Base-by-base conservation (phyloP, 2,888 invertebrate genomes). In the Chrysina gloriosa region DNA sequence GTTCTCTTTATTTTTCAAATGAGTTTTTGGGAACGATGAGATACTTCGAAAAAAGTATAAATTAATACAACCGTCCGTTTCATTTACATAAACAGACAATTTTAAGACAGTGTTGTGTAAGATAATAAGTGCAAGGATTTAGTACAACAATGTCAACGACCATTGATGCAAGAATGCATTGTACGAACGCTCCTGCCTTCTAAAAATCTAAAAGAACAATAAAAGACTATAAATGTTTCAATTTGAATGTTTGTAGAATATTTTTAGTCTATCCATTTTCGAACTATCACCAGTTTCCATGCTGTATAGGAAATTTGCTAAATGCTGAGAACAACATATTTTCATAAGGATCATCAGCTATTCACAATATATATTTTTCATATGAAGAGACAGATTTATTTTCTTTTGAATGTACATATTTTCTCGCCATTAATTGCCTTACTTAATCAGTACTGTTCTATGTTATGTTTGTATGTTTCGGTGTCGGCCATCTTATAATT, bases 181-280 rank as follows among this genome's bases (percentile, higher is more conserved):
- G 72, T 68, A 79, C 73, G 54, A 78, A 82, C 80, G 80, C 77
- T 81, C 81, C 82, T 82, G 82, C 81, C 81, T 82, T 69, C 67
- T 50, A 68, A 56, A 47, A 36, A 63, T 56, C 58, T 54, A 42
- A 68, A 52, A 29, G 27, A 64, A 68, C 45, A 68, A 54, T 48
- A 52, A 58, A 65, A 67, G 64, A 79, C 77, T 78, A 75, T 80
- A 75, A 75, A 80, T 80, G 80, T 80, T 79, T 71, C 70, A 76
- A 78, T 80, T 78, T 80, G 77, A 77, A 81, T 82, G 82, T 82
- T 80, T 81, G 81, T 77, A 67, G 65, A 25, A 63, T 63, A 56
- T 78, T n/a, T n/a, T 75, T 80, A 81, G 80, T 79, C 79, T 79
- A 79, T 80, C 81, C 81, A 81, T 81, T 82, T 82, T 83, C 82